phyloP scores from a whole-genome alignment of 2,797 vertebrate species.

The Dromococcyx pavoninus region DNA sequence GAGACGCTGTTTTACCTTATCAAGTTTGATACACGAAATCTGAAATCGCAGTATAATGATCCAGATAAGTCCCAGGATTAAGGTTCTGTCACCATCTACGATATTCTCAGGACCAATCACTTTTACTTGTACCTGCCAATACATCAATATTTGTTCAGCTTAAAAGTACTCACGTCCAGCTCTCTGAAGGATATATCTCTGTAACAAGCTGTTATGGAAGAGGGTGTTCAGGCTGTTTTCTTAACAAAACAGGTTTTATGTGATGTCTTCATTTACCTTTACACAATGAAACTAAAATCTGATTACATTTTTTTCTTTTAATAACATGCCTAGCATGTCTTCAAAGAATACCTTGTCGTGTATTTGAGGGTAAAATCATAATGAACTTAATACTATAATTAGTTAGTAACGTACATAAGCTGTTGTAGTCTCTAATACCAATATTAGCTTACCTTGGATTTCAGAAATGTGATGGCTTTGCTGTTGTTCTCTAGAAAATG shows the following conservation, averaged over 20 bases:
- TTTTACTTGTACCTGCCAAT: constrained; percentile 84
- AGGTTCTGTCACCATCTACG: constrained; percentile 88
- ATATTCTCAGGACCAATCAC: constrained; percentile 92
- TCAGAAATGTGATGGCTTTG: constrained; percentile 88
- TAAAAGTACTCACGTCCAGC: background rate
- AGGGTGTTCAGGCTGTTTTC: background rate
- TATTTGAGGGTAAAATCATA: background rate
- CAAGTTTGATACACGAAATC: constrained; percentile 85
- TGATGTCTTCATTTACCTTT: background rate
- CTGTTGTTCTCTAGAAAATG: constrained; percentile 92
- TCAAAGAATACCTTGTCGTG: background rate
- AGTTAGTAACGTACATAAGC: background rate
- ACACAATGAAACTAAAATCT: background rate
- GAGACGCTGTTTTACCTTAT: constrained; percentile 76
- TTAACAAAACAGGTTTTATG: background rate
- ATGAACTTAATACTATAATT: background rate
- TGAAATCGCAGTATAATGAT: constrained; percentile 94
- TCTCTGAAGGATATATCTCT: background rate
- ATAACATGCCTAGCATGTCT: background rate
- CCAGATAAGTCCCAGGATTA: constrained; percentile 92
- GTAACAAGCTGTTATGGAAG: background rate
- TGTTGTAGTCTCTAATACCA: background rate
- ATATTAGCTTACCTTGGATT: constrained; percentile 78
- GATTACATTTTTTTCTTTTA: background rate
- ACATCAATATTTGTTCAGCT: background rate